These are phyloP conservation scores for Mesocentrotus franciscanus DNA, from an alignment of 53 echinoderm and acorn worm genomes.

Conservation along the genomic window DNA sequence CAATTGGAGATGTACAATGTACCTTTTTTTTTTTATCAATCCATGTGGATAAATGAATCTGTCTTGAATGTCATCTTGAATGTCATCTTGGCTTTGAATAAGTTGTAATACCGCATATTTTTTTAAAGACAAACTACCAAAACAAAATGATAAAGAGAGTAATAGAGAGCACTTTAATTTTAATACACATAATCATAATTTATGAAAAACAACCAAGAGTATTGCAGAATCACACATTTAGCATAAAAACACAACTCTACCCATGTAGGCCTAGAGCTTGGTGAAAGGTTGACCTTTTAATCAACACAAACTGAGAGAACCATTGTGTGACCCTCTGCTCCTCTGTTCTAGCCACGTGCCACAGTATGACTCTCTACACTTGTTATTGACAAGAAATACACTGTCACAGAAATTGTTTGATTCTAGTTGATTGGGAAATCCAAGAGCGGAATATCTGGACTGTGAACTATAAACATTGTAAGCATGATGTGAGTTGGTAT, in stretches of 20 bases:
- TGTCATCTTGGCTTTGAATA: no score
- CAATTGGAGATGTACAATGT: no score
- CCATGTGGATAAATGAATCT: no score
- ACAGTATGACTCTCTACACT: neutral
- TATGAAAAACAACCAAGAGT: neutral
- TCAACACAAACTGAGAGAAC: neutral
- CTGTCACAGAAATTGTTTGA: neutral
- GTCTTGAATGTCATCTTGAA: no score
- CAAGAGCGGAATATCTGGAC: no score
- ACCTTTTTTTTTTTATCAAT: no score
- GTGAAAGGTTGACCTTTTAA: conserved; percentile 3
- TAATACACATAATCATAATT: neutral
- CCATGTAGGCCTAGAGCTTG: neutral
- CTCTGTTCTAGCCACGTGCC: neutral
- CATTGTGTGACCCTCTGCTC: neutral
- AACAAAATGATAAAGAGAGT: no score
- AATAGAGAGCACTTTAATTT: neutral
- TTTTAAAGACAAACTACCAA: no score
- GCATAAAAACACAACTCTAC: neutral
- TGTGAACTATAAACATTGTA: no score
- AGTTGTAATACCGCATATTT: no score
- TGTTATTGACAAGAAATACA: neutral
- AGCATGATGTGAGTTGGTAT: no score
- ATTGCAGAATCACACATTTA: neutral
- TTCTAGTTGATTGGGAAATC: neutral